Evolutionary conservation across 37 sponge, comb jelly and placozoan species (phyloP), one percentile per base, ranked within the genome.

Genomic region (Trichoplax adhaerens): DNA sequence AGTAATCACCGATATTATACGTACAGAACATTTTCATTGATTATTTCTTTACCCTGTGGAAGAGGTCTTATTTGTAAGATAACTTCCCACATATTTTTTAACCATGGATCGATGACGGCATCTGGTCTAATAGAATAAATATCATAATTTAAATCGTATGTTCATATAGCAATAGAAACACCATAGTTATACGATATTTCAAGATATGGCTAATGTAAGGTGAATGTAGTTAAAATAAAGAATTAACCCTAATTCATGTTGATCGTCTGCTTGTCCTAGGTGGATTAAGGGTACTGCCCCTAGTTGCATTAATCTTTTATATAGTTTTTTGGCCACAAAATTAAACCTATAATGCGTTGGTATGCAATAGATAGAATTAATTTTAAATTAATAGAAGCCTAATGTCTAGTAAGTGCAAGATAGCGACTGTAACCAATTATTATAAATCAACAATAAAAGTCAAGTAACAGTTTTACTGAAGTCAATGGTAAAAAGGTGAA

Each of bases 271-370:
- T 52, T 88, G 66, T 1, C 81, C 87, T 8, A 92, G 77, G 4
- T 80, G 83, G 48, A 79, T n/a, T 50, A 94, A 64, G 2, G 81
- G 51, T 3, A 74, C 61, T n/a, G 77, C 85, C 50, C 95, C 95
- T 48, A 97, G 70, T 67, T 91, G 90, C 49, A 72, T 7, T 3
- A 97, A 66, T 2, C 99, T 80, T 49, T 85, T 81, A 57, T 84
- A 68, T 29, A 97, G 72, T 53, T 85, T 85, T 81, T 97, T 97
- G 8, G 85, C 99, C 10, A 89, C 88, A 80, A 79, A 97, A 61
- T 97, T 97, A 70, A 84, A 97, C 80, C 91, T 93, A 62, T 29
- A 47, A 52, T 57, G 55, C 29, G 29, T 29, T 29, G 29, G 29
- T 29, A 29, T 29, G 29, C 29, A 29, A 29, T 29, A 29, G 29